Evolutionary conservation across 2,888 invertebrate genomes (phyloP), one percentile per base, ranked within the genome.

Genomic region (Pseudococcus longispinus): DNA sequence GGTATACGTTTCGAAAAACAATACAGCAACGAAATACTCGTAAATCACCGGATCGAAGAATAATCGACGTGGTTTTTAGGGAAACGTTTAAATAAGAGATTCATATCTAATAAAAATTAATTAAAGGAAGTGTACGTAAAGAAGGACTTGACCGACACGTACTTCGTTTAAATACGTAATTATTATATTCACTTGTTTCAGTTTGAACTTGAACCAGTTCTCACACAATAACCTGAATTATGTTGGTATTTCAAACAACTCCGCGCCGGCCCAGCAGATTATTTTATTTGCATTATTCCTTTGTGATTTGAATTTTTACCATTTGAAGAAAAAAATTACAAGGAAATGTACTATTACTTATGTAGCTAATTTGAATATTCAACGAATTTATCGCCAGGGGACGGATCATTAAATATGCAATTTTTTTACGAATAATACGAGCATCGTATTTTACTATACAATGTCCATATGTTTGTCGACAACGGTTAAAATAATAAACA

Each of bases 131-230:
- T 80, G 77, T 80, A 23, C 42, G 18, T 42, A 42, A 80, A 80
- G 77, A 80, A 80, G 77, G 77, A 80, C 77, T 80, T 80, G 42
- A 37, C 42, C 42, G 42, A 20, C 77, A 80, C 77, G 77, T 80
- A 80, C 20, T 32, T 37, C 77, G 77, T 80, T 80, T 80, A 80
- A 80, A 80, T 80, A 80, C 37, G 15, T 80, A 80, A 80, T 80
- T 42, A 80, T 77, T 37, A n/a, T 77, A 77, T 80, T 80, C 77
- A 42, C 77, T 37, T 80, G 77, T 42, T 80, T 80, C 8, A 0
- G 42, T 42, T 80, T 80, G 77, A 80, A 80, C 77, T 80, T 80
- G 77, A 80, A 80, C 77, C 77, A 80, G 77, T 80, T 80, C 77
- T 80, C 77, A 80, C 77, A 80, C 77, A 80, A 20, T 80, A 80